Evolutionary conservation across 2,888 invertebrate species (phyloP), one percentile per base, ranked within the genome.

Genomic region (Conus canariensis): DNA sequence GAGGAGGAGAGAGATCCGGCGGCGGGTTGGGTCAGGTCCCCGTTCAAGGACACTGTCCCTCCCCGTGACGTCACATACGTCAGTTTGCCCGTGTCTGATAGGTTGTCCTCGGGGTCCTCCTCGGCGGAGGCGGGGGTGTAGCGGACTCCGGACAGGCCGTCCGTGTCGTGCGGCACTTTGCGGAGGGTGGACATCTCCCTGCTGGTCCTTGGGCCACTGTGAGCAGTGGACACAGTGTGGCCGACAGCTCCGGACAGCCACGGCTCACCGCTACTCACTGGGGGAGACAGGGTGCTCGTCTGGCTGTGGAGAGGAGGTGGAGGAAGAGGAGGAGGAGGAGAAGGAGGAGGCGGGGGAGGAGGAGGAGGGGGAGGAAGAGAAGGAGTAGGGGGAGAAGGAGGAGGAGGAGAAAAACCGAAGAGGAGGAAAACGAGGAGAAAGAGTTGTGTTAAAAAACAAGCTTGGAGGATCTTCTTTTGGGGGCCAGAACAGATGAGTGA

Each of bases 61-160:
- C 85, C 89, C 64, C 70, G 10, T 8, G 83, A 85, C 8, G 82
- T 56, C 22, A 89, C 25, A 30, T 70, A 85, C 58, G 74, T 60
- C 89, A 89, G 70, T 59, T 85, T 85, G 85, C 83, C 25, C 67
- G 70, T 74, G 85, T 89, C 89, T 1, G 59, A 58, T 25, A 56
- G 45, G 19, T 25, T 74, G 74, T 89, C 89, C 30, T 89, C 89
- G 25, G 59, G 85, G n/a, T 89, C 89, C 3, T 89, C 85, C 25
- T 89, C 89, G n/a, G 59, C 74, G 6, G 89, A 67, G 16, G 89
- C 89, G 8, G 89, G 89, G 12, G 85, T 89, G 89, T 89, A 89
- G 74, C 74, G 85, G 16, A 89, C 74, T 6, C 58, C 70, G 77
- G 89, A 67, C 85, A 89, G 70, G 3, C 83, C 74, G 60, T 89